Percentiles rank a stretch among this genome's conserved stretches.
These are phyloP conservation scores for Hydra vulgaris DNA, from an alignment of 30 jellyfish, hydroid and myxozoan species.

Conservation along the genomic window DNA sequence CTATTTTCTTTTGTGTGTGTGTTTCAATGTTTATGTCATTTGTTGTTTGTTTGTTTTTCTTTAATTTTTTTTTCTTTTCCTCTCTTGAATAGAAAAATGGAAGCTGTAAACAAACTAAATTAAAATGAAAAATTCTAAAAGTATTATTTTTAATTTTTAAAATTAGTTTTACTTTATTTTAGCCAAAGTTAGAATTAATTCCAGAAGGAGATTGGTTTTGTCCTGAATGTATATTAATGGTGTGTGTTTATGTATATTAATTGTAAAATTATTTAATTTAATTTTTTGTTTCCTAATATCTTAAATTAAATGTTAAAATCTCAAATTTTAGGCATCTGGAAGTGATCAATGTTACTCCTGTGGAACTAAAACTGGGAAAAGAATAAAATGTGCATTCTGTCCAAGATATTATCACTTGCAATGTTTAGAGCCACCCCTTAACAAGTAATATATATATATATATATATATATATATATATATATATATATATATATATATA, in stretches of 20 bases:
- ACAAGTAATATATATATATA: conserved; percentile 46
- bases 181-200: conserved; percentile 77
- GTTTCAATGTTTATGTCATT: too few species aligned
- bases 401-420: conserved; percentile 83
- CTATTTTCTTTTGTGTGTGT: too few species aligned
- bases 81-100: too few species aligned
- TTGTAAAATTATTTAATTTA: not conserved
- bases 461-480: not conserved
- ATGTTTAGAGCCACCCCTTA: conserved; percentile 89
- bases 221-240: conserved; percentile 85
- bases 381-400: conserved; percentile 74
- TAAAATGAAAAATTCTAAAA: too few species aligned
- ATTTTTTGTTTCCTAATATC: not conserved
- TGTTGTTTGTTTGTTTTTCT: too few species aligned
- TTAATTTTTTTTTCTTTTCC: too few species aligned
- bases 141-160: too few species aligned
- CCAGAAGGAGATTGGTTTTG: conserved; percentile 98
- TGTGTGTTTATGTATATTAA: conserved; percentile 11
- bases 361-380: conserved; percentile 49
- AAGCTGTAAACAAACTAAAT: too few species aligned
- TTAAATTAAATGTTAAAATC: not conserved
- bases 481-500: not conserved
- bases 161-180: too few species aligned
- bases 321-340: conserved; percentile 70
- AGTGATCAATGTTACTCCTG: conserved; percentile 95